Evolutionary conservation across 2,113 vertebrate species (phyloP).

Genomic region (Anguilla rostrata): DNA sequence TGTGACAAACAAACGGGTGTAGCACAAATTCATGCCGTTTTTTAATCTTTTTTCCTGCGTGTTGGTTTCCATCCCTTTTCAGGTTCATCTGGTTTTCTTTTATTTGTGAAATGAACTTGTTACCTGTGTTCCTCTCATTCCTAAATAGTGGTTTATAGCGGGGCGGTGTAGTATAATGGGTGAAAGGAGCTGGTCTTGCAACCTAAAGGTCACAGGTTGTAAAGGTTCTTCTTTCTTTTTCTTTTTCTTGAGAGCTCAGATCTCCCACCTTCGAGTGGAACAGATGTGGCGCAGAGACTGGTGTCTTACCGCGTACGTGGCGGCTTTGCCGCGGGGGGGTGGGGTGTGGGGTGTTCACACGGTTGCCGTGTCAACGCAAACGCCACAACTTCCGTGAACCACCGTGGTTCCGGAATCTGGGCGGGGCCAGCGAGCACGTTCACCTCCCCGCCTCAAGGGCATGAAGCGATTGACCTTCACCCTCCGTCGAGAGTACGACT

Average conservation of each 20-base stretch:
- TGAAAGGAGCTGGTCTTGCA: too few species aligned
- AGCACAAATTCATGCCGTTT: slow-evolving; percentile 1
- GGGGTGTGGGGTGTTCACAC: neutral
- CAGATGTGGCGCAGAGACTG: slow-evolving; percentile 40
- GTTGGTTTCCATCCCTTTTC: neutral
- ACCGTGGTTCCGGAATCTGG: neutral
- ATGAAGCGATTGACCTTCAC: too few species aligned
- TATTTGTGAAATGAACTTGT: neutral
- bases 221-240: neutral
- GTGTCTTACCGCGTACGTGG: slow-evolving; percentile 18
- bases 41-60: slow-evolving; percentile 9
- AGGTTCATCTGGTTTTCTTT: neutral
- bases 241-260: slow-evolving; percentile 57
- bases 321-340: neutral
- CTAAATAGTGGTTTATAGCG: neutral
- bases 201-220: too few species aligned
- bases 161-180: too few species aligned
- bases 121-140: neutral
- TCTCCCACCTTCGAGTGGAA: slow-evolving; percentile 51
- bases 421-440: neutral
- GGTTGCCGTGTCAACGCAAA: neutral
- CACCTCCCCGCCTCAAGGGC: too few species aligned
- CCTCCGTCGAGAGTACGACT: too few species aligned
- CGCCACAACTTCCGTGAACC: neutral
- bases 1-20: slow-evolving; percentile 27